phyloP scores from a whole-genome alignment of 2,888 invertebrate genomes.

The Trichacis sp. region DNA sequence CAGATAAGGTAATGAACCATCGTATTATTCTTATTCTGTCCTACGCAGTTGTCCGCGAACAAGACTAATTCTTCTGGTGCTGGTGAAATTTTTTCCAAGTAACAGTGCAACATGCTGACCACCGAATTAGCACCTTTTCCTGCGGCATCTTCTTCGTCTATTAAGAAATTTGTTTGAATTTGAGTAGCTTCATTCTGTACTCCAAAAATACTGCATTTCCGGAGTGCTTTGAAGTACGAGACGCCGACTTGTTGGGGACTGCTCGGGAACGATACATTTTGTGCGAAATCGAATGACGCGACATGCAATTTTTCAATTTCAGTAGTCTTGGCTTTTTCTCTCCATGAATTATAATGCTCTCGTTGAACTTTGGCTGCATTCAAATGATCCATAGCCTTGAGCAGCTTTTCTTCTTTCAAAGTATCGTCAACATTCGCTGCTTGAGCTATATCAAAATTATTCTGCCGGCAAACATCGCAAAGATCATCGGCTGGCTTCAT shows the following conservation, averaged over 20 bases:
- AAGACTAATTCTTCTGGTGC: background rate
- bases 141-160: constrained; percentile 7
- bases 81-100: background rate
- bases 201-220: constrained; percentile 3
- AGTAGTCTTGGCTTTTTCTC: constrained; percentile 1
- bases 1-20: background rate
- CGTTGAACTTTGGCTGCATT: background rate
- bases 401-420: background rate
- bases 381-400: constrained; percentile 1
- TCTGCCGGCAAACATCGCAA: constrained; percentile 4
- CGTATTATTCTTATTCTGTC: constrained; percentile 7
- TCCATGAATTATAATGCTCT: constrained; percentile 4
- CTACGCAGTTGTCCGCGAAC: background rate
- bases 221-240: constrained; percentile 1
- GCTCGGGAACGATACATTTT: background rate
- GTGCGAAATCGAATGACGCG: background rate
- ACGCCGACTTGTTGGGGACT: background rate
- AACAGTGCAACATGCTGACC: constrained; percentile 8
- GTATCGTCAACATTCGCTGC: background rate
- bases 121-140: constrained; percentile 12
- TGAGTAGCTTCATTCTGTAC: background rate
- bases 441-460: constrained; percentile 3
- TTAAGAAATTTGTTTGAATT: constrained; percentile 4
- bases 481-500: constrained; percentile 1
- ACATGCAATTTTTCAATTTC: background rate